These are phyloP conservation scores for Bradypodion ventrale DNA, from an alignment of 2,797 vertebrate species.

Conservation along the genomic window DNA sequence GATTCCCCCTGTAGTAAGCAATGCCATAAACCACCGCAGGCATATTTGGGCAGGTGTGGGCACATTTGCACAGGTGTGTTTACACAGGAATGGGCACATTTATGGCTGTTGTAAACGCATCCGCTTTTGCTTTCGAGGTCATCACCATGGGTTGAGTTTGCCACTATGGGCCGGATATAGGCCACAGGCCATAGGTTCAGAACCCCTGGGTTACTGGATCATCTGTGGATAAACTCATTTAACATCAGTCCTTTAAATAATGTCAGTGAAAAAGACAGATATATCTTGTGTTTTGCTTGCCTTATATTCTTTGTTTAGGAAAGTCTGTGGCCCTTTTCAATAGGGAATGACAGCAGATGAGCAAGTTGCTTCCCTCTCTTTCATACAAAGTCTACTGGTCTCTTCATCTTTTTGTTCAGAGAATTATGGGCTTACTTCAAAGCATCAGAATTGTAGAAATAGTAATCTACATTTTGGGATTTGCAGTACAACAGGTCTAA, in stretches of 20 bases:
- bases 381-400: not conserved
- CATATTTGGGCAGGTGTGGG: no score
- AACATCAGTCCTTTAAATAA: not conserved
- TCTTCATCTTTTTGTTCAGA: not conserved
- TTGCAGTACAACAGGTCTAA: not conserved
- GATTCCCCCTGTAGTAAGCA: no score
- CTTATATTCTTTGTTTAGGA: not conserved
- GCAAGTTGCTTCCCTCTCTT: not conserved
- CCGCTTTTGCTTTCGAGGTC: no score
- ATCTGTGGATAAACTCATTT: conserved; percentile 24
- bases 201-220: no score
- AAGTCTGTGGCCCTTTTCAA: not conserved
- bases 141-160: no score
- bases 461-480: not conserved
- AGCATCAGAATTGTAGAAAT: not conserved
- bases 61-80: no score
- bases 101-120: no score
- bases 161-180: no score
- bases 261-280: not conserved
- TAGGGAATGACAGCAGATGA: not conserved
- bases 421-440: rapidly evolving
- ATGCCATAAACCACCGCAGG: no score
- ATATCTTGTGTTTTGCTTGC: not conserved
- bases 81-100: no score
- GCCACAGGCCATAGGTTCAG: no score